Base-by-base conservation (phyloP, 2,888 invertebrate species). In the Aphodius granarius region DNA sequence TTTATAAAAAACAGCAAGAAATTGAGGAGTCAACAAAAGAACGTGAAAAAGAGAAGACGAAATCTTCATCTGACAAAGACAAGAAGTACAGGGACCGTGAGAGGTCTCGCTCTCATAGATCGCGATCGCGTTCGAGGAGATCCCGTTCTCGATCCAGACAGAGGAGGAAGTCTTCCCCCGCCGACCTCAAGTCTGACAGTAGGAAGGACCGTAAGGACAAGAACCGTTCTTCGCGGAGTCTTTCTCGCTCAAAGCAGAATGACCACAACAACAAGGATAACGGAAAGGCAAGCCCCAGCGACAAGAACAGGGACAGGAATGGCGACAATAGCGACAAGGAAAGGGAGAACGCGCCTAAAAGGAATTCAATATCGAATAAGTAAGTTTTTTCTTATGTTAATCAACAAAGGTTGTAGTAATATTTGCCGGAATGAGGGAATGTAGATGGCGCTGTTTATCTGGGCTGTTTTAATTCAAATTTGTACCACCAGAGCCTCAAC, bases 81-180 rank as follows among this genome's bases (percentile, higher is more conserved):
- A 88, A 81, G 87, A 89, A 84, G 83, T 85, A 88, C 86, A 83
- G 87, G 87, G 81, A 89, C 88, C 81, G 85, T 82, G 85, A 86
- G 87, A 85, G 87, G 71, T 85, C 84, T 19, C 81, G 83, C 66
- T 84, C 84, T 17, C 78, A 84, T 71, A 83, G 85, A 73, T 78
- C 80, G 63, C 79, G 84, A 76, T 83, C 83, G 18, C 77, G 83
- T 73, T 82, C 82, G 4, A 73, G 77, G 16, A 73, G 84, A 73
- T 85, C 86, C 9, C 79, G 86, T 72, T 83, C 84, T 15, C 77
- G 83, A 68, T 85, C 84, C 15, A 73, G 82, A 9, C 80, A 80
- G 66, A 75, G 82, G 17, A 78, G 83, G 66, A 79, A 83, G 16
- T 82, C 83, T 0, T 43, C 43, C 13, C 43, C 43, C 9, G 77